Conservation (phyloP, 2,113 vertebrate species). For the Balaeniceps rex region DNA sequence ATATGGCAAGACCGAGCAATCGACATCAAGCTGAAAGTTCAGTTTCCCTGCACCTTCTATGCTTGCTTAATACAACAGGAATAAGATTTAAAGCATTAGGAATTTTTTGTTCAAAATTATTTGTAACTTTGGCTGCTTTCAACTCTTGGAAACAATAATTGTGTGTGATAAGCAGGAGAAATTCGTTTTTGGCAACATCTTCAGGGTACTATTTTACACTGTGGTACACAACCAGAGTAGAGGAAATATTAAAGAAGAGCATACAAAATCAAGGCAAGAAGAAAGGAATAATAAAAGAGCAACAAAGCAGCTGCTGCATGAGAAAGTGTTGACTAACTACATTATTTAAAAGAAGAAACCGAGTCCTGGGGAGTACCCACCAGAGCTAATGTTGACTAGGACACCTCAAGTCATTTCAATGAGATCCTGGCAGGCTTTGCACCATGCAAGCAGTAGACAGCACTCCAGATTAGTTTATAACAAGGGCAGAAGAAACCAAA, state of each 20-base stretch:
- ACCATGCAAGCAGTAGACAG: accelerated
- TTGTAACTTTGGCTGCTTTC: neutral
- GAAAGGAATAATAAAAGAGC: neutral
- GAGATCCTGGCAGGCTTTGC: neutral
- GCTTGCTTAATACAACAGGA: neutral
- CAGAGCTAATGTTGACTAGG: neutral
- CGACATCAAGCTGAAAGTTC: neutral
- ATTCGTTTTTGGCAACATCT: neutral
- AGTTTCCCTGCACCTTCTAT: neutral
- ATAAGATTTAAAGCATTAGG: neutral
- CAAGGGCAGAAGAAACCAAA: neutral
- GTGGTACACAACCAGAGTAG: neutral
- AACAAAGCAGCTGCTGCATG: neutral
- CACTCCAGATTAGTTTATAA: neutral
- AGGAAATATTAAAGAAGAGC: neutral
- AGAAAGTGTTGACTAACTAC: neutral
- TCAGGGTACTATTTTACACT: neutral
- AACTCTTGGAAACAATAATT: neutral
- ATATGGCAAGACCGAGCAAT: neutral
- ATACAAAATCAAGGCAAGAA: neutral
- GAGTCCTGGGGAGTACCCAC: neutral
- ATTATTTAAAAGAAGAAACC: too few relatives aligned
- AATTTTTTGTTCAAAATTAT: neutral
- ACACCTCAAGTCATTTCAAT: neutral
- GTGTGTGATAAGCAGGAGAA: neutral